Conservation (phyloP, 2,113 vertebrate genomes). For the Propithecus coquereli region DNA sequence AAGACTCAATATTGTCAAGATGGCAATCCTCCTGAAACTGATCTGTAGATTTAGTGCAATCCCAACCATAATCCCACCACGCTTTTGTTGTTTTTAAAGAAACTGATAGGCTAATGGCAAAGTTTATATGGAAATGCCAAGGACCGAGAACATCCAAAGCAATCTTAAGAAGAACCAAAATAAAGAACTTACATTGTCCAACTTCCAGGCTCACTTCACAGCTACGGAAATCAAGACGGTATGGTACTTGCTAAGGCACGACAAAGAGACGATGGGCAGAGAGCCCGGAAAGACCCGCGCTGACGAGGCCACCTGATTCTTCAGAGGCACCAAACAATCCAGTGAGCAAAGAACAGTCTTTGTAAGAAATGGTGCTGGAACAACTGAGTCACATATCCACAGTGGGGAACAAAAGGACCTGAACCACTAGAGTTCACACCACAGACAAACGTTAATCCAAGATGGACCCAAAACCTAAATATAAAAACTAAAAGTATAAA, state of each 20-base stretch:
- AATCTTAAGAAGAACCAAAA: not conserved
- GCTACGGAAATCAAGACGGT: not conserved
- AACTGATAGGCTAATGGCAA: not conserved
- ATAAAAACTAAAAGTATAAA: not conserved
- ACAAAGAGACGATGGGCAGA: not conserved
- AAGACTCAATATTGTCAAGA: no score
- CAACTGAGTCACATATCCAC: not conserved
- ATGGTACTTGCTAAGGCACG: not conserved
- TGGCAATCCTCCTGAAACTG: not conserved
- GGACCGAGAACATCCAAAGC: not conserved
- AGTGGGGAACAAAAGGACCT: accelerated
- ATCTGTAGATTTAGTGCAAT: accelerated
- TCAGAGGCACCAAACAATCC: not conserved
- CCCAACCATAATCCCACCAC: not conserved
- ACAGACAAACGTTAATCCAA: not conserved
- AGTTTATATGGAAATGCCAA: not conserved
- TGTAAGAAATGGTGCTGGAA: accelerated
- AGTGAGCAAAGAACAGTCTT: not conserved
- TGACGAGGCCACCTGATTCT: accelerated
- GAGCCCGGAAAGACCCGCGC: not conserved
- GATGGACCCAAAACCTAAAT: not conserved
- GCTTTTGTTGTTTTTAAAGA: not conserved
- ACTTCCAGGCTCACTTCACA: not conserved
- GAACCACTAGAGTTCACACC: no score
- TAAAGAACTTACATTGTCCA: no score